phyloP scores from a whole-genome alignment of 2,797 vertebrate genomes.

The Nyctalus aviator region DNA sequence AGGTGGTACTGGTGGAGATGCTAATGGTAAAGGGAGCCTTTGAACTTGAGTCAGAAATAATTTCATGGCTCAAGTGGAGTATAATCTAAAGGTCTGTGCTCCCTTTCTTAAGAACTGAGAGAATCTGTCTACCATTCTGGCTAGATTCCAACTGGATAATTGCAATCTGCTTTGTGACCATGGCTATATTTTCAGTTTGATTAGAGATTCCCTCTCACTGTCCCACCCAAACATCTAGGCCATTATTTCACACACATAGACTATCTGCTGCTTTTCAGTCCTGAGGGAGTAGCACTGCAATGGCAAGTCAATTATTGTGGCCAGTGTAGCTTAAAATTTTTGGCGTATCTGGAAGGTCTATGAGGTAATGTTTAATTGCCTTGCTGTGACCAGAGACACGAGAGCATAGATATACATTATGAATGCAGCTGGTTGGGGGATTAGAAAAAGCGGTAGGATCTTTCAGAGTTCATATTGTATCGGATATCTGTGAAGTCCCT shows the following conservation, averaged over 20 bases:
- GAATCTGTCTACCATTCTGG: constrained; percentile 25
- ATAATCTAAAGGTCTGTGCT: constrained; percentile 14
- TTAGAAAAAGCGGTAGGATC: constrained; percentile 16
- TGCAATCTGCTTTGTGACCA: constrained; percentile 12
- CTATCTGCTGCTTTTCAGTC: constrained; percentile 47
- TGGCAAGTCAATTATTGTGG: constrained; percentile 21
- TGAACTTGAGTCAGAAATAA: constrained; percentile 41
- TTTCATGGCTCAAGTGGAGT: neutral
- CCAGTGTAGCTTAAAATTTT: constrained; percentile 57
- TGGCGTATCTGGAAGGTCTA: constrained; percentile 29
- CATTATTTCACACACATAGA: constrained; percentile 42
- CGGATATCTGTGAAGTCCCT: neutral
- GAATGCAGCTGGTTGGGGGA: neutral
- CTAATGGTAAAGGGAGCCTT: neutral
- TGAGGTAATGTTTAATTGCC: constrained; percentile 47
- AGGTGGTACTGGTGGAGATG: neutral
- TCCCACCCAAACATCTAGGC: constrained; percentile 51
- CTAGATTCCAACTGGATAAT: constrained; percentile 64
- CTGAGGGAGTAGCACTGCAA: constrained; percentile 2
- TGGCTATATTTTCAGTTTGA: constrained; percentile 61
- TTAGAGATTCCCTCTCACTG: constrained; percentile 67
- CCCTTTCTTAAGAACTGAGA: constrained; percentile 35
- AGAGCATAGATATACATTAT: constrained; percentile 19
- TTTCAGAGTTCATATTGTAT: neutral
- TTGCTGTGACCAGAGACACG: constrained; percentile 14